A percentile compares a stretch with the other conserved stretches of the same genome.
These are phyloP conservation scores for Alfaro cultratus DNA, from an alignment of 2,797 vertebrate genomes.

Conservation along the genomic window DNA sequence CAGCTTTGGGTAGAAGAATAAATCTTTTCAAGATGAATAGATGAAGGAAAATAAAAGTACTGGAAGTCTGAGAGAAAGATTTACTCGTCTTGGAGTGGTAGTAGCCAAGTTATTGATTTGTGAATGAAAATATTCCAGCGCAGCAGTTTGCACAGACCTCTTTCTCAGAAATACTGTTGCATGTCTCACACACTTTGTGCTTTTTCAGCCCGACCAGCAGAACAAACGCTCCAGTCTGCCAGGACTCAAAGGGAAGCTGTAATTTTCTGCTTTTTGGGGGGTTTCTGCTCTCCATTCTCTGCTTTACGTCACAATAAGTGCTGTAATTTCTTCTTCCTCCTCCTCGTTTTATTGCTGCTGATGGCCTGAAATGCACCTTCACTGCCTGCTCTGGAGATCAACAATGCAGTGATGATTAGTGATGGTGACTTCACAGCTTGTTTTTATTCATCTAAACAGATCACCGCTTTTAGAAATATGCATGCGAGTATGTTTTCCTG, in stretches of 20 bases:
- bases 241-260: constrained; percentile 48
- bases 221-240: constrained; percentile 31
- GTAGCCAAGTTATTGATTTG: background rate
- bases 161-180: constrained; percentile 48
- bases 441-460: constrained; percentile 75
- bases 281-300: constrained; percentile 58
- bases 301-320: constrained; percentile 68
- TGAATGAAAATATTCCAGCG: background rate
- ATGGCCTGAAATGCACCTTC: constrained; percentile 60
- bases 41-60: background rate
- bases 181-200: constrained; percentile 62
- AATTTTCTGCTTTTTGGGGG: constrained; percentile 42
- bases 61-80: background rate
- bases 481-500: constrained; percentile 46
- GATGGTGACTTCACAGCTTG: constrained; percentile 73
- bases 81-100: background rate
- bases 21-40: background rate
- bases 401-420: constrained; percentile 72
- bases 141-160: constrained; percentile 29
- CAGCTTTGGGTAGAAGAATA: background rate
- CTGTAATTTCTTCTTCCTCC: constrained; percentile 50
- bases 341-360: constrained; percentile 55
- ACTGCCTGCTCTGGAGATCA: constrained; percentile 64
- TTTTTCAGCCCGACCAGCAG: constrained; percentile 45
- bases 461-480: constrained; percentile 47